These are phyloP conservation scores for Kuschelorhynchus macadamiae DNA, from an alignment of 2,888 invertebrate genomes.

Conservation along the genomic window DNA sequence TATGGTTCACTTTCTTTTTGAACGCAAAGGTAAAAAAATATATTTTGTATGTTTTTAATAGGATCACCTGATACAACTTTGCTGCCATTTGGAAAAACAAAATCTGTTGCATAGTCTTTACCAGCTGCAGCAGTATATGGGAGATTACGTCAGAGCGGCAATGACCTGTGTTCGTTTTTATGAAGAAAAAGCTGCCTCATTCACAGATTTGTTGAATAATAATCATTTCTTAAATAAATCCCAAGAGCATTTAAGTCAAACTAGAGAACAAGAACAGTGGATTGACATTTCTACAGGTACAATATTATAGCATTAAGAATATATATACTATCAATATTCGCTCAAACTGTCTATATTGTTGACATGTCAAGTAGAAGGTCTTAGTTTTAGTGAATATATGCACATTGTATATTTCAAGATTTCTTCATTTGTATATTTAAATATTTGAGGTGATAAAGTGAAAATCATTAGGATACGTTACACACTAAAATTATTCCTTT, in stretches of 20 bases:
- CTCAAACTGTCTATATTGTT: background rate
- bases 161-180: conserved; percentile 86
- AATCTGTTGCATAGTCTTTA: conserved; percentile 81
- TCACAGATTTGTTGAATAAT: conserved; percentile 72
- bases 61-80: conserved; percentile 79
- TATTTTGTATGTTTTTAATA: no score
- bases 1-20: no score
- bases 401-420: no score
- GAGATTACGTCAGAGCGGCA: conserved; percentile 82
- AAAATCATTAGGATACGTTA: no score
- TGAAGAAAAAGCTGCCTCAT: conserved; percentile 73
- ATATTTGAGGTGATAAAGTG: no score
- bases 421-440: no score
- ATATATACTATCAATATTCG: conserved; percentile 13
- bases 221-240: conserved; percentile 73
- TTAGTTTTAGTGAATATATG: no score
- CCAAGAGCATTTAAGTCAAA: conserved; percentile 77
- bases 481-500: no score
- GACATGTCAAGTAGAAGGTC: no score
- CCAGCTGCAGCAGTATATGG: conserved; percentile 79
- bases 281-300: conserved; percentile 68
- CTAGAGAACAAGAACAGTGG: conserved; percentile 73
- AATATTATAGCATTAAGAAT: background rate
- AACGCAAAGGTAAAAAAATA: no score
- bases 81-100: conserved; percentile 79